These are phyloP conservation scores for Lathamus discolor DNA, from an alignment of 2,113 vertebrate genomes.

Conservation along the genomic window DNA sequence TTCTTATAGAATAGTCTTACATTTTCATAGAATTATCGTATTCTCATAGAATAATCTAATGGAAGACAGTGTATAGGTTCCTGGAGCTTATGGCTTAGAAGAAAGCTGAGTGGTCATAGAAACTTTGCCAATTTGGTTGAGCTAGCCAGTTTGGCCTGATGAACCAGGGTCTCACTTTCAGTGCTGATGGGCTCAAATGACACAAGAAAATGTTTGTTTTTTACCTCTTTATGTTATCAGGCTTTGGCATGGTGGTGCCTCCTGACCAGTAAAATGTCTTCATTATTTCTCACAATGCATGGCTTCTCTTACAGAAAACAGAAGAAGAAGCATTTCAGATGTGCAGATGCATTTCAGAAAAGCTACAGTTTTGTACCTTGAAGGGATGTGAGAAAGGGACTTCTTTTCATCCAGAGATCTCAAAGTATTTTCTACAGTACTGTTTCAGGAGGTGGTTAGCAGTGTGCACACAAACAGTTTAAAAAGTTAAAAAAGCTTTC, in stretches of 20 bases:
- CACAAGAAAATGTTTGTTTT: not conserved
- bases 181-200: not conserved
- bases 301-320: not conserved
- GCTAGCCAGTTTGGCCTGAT: not conserved
- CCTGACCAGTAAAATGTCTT: not conserved
- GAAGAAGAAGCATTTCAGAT: not conserved
- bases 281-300: not conserved
- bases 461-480: not conserved
- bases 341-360: not conserved
- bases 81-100: not conserved
- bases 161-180: accelerated
- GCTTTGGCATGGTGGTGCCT: not conserved
- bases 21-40: not conserved
- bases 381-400: not conserved
- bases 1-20: not conserved
- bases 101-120: not conserved
- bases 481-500: not conserved
- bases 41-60: not conserved
- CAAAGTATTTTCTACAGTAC: not conserved
- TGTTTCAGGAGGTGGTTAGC: not conserved
- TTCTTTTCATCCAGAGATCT: not conserved
- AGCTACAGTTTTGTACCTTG: accelerated
- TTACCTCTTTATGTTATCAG: not conserved
- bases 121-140: not conserved
- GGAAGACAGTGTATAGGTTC: accelerated